phyloP scores from a whole-genome alignment of 2,113 vertebrate species.

The Typhlomys cinereus region DNA sequence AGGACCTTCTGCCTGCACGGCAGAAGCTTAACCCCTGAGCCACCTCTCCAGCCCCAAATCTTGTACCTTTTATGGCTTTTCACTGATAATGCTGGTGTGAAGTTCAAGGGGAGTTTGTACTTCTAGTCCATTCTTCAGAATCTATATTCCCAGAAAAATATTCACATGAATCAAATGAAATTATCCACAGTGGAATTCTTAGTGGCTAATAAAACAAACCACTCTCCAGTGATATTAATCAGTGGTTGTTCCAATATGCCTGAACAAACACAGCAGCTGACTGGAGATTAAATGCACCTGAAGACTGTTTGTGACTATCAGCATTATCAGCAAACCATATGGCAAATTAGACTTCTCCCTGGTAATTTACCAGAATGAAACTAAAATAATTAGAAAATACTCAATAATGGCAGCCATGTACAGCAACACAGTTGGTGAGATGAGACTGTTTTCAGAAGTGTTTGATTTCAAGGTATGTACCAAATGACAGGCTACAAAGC shows the following conservation, averaged over 20 bases:
- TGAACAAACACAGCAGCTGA: conserved; percentile 71
- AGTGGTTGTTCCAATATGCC: conserved; percentile 47
- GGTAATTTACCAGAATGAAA: conserved; percentile 53
- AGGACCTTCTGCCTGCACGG: no score
- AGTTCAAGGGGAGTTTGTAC: background rate
- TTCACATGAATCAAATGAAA: conserved; percentile 66
- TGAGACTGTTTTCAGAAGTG: conserved; percentile 31
- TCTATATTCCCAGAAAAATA: conserved; percentile 7
- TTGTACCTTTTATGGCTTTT: background rate
- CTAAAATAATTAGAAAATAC: conserved; percentile 57
- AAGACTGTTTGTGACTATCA: conserved; percentile 40
- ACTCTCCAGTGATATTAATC: conserved; percentile 62
- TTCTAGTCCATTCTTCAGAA: conserved; percentile 46
- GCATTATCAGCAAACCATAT: conserved; percentile 51
- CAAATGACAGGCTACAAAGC: conserved; percentile 20
- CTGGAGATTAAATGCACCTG: conserved; percentile 39
- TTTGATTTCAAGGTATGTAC: conserved; percentile 21
- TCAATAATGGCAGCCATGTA: conserved; percentile 20
- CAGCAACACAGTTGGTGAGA: background rate
- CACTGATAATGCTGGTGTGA: background rate
- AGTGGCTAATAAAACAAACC: conserved; percentile 78
- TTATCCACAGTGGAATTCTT: conserved; percentile 68
- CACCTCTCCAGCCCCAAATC: no score
- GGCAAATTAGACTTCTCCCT: conserved; percentile 58
- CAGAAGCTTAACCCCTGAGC: no score